Evolutionary conservation across 2,113 vertebrate species (phyloP), one percentile per base, ranked within the genome.

Genomic region (Dunckerocampus dactyliophorus): DNA sequence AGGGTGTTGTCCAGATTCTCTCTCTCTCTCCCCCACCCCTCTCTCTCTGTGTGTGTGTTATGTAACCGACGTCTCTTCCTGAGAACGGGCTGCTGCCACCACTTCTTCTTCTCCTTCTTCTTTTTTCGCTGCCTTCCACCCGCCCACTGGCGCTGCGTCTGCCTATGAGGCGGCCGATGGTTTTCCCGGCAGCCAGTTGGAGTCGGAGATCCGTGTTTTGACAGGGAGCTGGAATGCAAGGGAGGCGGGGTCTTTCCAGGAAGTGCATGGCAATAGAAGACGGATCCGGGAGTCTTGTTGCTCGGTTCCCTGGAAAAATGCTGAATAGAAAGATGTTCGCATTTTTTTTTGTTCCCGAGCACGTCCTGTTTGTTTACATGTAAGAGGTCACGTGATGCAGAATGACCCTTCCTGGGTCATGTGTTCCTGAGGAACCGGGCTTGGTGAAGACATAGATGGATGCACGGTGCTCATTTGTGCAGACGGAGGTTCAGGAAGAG

Each of bases 231-330:
- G 80, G 77, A 83, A 84, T 82, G 78, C 1, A 28, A 68, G 9
- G 67, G 66, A 63, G 81, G 84, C 69, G 75, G 84, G 46, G 64
- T 65, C 67, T 80, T 85, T 87, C 77, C 84, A 87, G 87, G 85
- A 89, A 87, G 84, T 79, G 59, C 60, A 79, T 74, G 79, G 78
- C 79, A 82, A 47, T 62, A 39, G 61, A 12, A 71, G 74, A 76
- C 60, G 71, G 67, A 80, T 71, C 67, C 69, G 60, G 76, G 62
- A 71, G 13, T 61, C 59, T 55, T 59, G 19, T 72, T 65, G 55
- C 70, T 82, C 52, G 65, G 66, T 61, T 69, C 16, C 17, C 43
- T 54, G 62, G 48, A 61, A 61, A 52, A 67, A 47, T 39, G 3
- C 31, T 50, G 1, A 14, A 13, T 43, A 37, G 52, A 17, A 19